These are phyloP conservation scores for Hipparchia semele DNA, from an alignment of 2,888 invertebrate genomes.

Conservation along the genomic window DNA sequence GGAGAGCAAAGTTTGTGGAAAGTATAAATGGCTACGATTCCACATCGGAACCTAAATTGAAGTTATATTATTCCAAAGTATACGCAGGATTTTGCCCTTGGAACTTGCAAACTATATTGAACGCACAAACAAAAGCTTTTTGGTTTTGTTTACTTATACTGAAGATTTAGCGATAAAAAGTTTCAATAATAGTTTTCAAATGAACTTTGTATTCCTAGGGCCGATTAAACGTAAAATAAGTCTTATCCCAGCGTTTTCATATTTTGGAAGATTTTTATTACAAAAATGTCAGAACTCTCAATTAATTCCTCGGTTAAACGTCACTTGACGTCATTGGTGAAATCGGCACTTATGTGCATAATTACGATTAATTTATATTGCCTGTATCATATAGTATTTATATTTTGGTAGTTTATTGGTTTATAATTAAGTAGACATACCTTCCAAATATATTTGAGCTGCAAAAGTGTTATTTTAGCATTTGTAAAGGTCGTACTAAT, in stretches of 20 bases:
- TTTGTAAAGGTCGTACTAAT: neutral
- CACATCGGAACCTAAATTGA: constrained; percentile 29
- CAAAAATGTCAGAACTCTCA: no score
- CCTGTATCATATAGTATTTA: no score
- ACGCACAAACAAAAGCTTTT: constrained; percentile 17
- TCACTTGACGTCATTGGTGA: no score
- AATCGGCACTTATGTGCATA: no score
- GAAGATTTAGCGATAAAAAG: neutral
- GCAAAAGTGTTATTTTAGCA: neutral
- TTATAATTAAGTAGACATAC: no score
- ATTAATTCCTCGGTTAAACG: no score
- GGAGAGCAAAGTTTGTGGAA: constrained; percentile 55
- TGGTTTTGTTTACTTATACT: neutral
- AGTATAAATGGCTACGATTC: constrained; percentile 42
- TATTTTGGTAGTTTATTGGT: no score
- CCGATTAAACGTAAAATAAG: no score
- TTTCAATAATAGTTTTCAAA: neutral
- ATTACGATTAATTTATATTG: no score
- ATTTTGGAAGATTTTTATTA: no score
- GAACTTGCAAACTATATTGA: constrained; percentile 1
- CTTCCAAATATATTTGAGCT: neutral
- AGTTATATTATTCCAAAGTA: constrained; percentile 23
- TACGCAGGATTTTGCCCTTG: constrained; percentile 8
- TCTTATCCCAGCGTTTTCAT: no score
- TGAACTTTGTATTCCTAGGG: no score